Base-by-base conservation (phyloP, 2,113 vertebrate species). In the Mormyrus iriodes region DNA sequence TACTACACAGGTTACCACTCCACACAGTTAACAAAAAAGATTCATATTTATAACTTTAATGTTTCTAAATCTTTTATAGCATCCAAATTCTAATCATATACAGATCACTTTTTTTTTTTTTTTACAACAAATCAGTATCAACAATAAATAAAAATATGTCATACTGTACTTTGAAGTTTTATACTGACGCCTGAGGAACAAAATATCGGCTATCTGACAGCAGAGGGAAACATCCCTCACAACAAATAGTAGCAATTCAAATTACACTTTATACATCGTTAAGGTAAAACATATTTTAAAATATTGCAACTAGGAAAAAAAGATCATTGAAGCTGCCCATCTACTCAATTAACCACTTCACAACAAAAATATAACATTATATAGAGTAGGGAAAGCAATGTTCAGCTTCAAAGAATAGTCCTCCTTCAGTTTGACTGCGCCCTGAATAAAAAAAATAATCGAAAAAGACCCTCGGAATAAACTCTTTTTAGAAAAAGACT, bases 101-200 rank as follows among this genome's bases (percentile, higher is more conserved):
- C 94, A 96, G 94, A 94, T 94, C 93, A 95, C 93, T 91, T 93
- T 89, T n/a, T n/a, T n/a, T n/a, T n/a, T n/a, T n/a, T n/a, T n/a
- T 96, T 93, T 96, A 96, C 96, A 96, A 95, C 93, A 94, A 94
- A 94, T 94, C 90, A 89, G 94, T 52, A 90, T 95, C 91, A 91
- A 95, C 93, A 95, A 96, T 96, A 96, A 95, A 96, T 95, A 96
- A 96, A 96, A 96, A 96, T 95, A 96, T 94, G 94, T 92, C 94
- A 93, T 95, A 92, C 92, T 94, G 94, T 94, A 94, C 93, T 95
- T 93, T 95, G 93, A 93, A 94, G 92, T 94, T 93, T 95, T 96
- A 94, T 94, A 91, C 93, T 94, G 95, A 93, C 93, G 94, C 92
- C 91, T 92, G 61, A 91, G 89, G 92, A 94, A 95, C 94, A 95